Conservation (phyloP, 2,888 invertebrate genomes). For the Chrysomela aeneicollis region DNA sequence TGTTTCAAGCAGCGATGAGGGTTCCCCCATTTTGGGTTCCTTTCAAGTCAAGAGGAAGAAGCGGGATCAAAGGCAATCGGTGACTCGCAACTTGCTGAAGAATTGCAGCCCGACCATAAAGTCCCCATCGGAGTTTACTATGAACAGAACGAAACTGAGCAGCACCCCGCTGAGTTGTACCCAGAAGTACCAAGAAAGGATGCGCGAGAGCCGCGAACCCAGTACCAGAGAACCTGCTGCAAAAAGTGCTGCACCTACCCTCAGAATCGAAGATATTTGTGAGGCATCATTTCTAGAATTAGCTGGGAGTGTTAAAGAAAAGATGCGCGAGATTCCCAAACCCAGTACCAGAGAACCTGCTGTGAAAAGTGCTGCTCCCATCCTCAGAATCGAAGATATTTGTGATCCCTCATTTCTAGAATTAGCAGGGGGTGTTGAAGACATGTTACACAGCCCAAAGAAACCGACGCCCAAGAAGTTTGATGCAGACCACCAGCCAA, state of each 20-base stretch:
- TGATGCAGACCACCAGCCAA: background rate
- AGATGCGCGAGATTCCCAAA: background rate
- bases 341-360: background rate
- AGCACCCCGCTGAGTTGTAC: constrained; percentile 10
- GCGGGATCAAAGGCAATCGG: background rate
- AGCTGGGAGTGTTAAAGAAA: too few species aligned
- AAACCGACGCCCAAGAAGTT: background rate
- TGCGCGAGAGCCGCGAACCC: background rate
- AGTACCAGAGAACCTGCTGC: background rate
- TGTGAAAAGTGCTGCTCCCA: background rate
- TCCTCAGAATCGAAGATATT: constrained; percentile 30
- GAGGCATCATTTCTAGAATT: constrained; percentile 36
- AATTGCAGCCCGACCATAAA: background rate
- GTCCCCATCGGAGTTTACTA: constrained; percentile 21
- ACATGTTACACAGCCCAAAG: background rate
- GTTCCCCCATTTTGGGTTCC: constrained; percentile 37
- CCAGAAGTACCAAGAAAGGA: constrained; percentile 2
- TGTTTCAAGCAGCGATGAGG: constrained; percentile 20
- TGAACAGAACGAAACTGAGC: constrained; percentile 19
- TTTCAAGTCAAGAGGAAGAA: constrained; percentile 22
- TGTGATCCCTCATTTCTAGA: constrained; percentile 34
- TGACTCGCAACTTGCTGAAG: background rate
- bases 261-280: constrained; percentile 34
- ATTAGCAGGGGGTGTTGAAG: background rate
- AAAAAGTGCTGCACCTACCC: background rate